Evolutionary conservation across 2,797 vertebrate species (phyloP).

Genomic region (Intellagama lesueurii): DNA sequence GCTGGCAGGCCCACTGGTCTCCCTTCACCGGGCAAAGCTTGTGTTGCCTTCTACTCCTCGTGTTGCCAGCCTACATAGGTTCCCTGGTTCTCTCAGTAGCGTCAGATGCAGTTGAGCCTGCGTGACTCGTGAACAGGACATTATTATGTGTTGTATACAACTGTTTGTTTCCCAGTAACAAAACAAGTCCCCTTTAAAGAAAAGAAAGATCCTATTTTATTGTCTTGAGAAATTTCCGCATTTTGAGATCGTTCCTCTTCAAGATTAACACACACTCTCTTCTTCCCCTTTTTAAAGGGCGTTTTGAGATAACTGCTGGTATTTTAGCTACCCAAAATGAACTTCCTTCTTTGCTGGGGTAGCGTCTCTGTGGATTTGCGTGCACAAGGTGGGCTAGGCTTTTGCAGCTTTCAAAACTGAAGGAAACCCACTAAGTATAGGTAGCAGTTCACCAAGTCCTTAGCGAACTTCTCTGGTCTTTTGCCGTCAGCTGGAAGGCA

Average conservation of each 20-base stretch:
- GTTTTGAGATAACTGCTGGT: slow-evolving; percentile 12
- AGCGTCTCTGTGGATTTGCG: neutral
- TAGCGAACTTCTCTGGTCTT: no score
- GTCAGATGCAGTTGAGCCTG: no score
- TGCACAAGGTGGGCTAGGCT: no score
- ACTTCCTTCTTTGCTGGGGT: slow-evolving; percentile 9
- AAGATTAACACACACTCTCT: slow-evolving; percentile 11
- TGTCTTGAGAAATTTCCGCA: slow-evolving; percentile 39
- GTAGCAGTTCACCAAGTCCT: no score
- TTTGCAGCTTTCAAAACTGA: no score
- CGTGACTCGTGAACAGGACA: neutral
- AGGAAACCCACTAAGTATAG: no score
- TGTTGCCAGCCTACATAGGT: neutral
- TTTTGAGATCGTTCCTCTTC: slow-evolving; percentile 39
- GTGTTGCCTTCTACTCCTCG: neutral
- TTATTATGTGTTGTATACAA: no score
- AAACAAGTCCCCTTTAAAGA: neutral
- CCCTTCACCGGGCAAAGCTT: neutral
- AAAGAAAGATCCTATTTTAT: neutral
- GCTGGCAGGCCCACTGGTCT: no score
- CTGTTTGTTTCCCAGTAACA: neutral
- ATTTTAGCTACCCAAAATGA: slow-evolving; percentile 31
- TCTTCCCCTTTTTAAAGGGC: slow-evolving; percentile 35
- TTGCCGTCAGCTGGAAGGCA: no score
- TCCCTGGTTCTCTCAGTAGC: no score